Evolutionary conservation across 2,797 vertebrate species (phyloP).

Genomic region (Lindbergichthys nudifrons): DNA sequence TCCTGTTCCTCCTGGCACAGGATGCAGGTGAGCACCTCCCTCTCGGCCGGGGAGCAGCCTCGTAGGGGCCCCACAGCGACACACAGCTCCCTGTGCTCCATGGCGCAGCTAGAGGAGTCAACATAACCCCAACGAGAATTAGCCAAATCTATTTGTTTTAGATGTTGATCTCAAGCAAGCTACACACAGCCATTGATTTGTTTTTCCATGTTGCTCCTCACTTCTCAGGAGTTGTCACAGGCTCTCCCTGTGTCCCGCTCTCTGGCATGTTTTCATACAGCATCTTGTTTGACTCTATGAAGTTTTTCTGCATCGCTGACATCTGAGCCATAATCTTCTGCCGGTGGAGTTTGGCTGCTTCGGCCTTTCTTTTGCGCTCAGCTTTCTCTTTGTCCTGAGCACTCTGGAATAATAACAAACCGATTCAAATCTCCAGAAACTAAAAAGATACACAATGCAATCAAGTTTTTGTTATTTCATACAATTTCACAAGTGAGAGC

Average conservation of each 20-base stretch:
- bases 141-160: background rate
- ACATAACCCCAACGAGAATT: background rate
- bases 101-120: slow-evolving; percentile 70
- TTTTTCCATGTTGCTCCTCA: slow-evolving; percentile 58
- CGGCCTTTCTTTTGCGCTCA: slow-evolving; percentile 96
- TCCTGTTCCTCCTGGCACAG: slow-evolving; percentile 99
- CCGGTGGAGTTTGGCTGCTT: slow-evolving; percentile 95
- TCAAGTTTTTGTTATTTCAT: background rate
- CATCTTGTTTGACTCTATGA: slow-evolving; percentile 97
- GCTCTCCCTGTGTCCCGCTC: slow-evolving; percentile 83
- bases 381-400: slow-evolving; percentile 96
- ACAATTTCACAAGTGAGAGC: background rate
- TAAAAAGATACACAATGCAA: background rate
- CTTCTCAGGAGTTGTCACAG: slow-evolving; percentile 85
- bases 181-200: background rate
- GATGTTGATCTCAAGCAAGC: background rate
- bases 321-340: slow-evolving; percentile 99
- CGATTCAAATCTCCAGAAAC: background rate
- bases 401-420: slow-evolving; percentile 75
- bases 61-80: slow-evolving; percentile 92
- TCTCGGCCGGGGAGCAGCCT: slow-evolving; percentile 87
- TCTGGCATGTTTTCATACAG: slow-evolving; percentile 94
- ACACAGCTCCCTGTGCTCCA: slow-evolving; percentile 83
- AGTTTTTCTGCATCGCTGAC: slow-evolving; percentile 99
- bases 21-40: slow-evolving; percentile 95